Percentiles rank a stretch among this genome's conserved stretches.
phyloP scores from a whole-genome alignment of 2,797 vertebrate genomes.

The Aulostomus chinensis region DNA sequence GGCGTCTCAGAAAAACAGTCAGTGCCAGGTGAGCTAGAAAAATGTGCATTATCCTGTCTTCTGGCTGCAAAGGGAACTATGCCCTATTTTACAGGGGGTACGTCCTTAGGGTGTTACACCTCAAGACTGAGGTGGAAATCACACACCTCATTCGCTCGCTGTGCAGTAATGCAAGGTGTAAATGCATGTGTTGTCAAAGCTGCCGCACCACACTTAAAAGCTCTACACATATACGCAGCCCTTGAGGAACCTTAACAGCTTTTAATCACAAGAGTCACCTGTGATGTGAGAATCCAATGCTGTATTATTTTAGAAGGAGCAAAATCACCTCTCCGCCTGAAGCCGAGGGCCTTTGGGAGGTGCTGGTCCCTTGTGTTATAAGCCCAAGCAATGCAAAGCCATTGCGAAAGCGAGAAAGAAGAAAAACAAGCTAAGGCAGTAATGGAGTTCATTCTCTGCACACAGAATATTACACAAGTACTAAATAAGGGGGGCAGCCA shows the following conservation, averaged over 20 bases:
- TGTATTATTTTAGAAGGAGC: slow-evolving; percentile 46
- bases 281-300: slow-evolving; percentile 35
- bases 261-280: slow-evolving; percentile 55
- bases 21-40: slow-evolving; percentile 34
- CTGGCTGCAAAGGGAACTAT: not conserved
- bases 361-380: slow-evolving; percentile 62
- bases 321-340: slow-evolving; percentile 52
- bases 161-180: slow-evolving; percentile 22
- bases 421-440: slow-evolving; percentile 52
- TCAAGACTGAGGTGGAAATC: slow-evolving; percentile 10
- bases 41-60: slow-evolving; percentile 12
- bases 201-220: not conserved
- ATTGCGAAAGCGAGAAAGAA: slow-evolving; percentile 20
- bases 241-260: slow-evolving; percentile 35
- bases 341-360: slow-evolving; percentile 58
- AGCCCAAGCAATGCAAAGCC: slow-evolving; percentile 61
- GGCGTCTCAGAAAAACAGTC: slow-evolving; percentile 16
- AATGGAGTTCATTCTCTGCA: slow-evolving; percentile 78
- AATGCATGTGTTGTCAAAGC: slow-evolving; percentile 11
- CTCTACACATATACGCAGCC: slow-evolving; percentile 5
- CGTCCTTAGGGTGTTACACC: slow-evolving; percentile 28
- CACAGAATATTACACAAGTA: slow-evolving; percentile 55
- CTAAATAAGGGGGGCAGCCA: slow-evolving; percentile 56
- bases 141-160: slow-evolving; percentile 11
- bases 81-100: slow-evolving; percentile 4